phyloP scores from a whole-genome alignment of 2,888 invertebrate genomes.

The Empis stercorea region DNA sequence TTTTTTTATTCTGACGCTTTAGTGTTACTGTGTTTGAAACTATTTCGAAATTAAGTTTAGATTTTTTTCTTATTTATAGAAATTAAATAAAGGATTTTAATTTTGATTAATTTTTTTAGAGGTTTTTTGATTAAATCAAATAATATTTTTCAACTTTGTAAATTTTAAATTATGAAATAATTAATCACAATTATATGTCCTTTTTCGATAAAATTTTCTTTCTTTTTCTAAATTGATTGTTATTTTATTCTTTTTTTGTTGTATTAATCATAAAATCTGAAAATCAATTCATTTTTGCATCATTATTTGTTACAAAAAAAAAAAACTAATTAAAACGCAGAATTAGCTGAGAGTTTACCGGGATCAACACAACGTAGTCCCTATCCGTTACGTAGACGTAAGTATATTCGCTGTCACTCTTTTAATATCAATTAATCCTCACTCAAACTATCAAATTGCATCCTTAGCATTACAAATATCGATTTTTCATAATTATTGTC shows the following conservation, averaged over 20 bases:
- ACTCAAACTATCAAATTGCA: slow-evolving; percentile 2
- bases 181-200: no score
- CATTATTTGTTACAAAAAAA: slow-evolving; percentile 1
- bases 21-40: neutral
- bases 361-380: slow-evolving; percentile 76
- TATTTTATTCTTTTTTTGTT: neutral
- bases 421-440: slow-evolving; percentile 5
- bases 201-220: no score
- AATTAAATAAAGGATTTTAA: neutral
- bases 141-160: no score
- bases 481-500: neutral
- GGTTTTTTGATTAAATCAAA: no score
- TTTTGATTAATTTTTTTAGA: neutral
- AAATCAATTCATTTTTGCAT: neutral
- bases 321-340: slow-evolving; percentile 37
- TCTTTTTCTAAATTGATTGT: neutral
- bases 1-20: neutral
- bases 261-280: neutral
- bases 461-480: no score
- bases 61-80: neutral
- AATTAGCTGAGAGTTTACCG: slow-evolving; percentile 77
- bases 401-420: slow-evolving; percentile 38
- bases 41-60: slow-evolving; percentile 2
- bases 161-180: no score
- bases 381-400: slow-evolving; percentile 72